phyloP scores from a whole-genome alignment of 2,888 invertebrate genomes.

The Caenorhabditis sp. region DNA sequence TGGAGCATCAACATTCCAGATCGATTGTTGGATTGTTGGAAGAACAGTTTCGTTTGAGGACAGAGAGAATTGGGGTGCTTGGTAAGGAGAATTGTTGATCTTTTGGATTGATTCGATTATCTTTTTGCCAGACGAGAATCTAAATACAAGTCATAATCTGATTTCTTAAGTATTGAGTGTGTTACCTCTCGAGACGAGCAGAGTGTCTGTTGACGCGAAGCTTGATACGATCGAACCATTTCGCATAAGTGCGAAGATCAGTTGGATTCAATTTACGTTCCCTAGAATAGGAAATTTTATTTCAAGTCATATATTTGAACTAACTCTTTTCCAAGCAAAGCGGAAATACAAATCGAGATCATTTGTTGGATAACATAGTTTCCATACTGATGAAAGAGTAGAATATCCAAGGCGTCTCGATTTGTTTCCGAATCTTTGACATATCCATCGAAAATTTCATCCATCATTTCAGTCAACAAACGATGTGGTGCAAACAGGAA shows the following conservation, averaged over 20 bases:
- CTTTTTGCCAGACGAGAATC: conserved; percentile 65
- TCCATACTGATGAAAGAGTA: conserved; percentile 66
- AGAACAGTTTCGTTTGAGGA: neutral
- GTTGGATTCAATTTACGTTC: conserved; percentile 18
- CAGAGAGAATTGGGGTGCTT: neutral
- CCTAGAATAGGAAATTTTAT: conserved; percentile 3
- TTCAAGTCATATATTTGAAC: neutral
- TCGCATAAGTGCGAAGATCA: conserved; percentile 13
- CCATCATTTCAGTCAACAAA: conserved; percentile 48
- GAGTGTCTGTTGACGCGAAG: conserved; percentile 12
- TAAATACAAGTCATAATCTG: conserved; percentile 10
- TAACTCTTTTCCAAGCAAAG: conserved; percentile 36
- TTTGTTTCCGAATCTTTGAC: conserved; percentile 42
- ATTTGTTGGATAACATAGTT: conserved; percentile 66
- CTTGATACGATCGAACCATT: conserved; percentile 30
- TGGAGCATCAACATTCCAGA: neutral
- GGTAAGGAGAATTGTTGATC: neutral
- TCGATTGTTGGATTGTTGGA: neutral
- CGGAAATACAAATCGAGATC: conserved; percentile 49
- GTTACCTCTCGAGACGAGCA: conserved; percentile 20
- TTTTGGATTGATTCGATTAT: conserved; percentile 48
- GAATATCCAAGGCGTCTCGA: conserved; percentile 53
- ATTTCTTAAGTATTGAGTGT: no score
- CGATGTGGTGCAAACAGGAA: conserved; percentile 44
- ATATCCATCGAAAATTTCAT: conserved; percentile 60